Base-by-base conservation (phyloP, 2,113 vertebrate genomes). In the Copsychus sechellarum region DNA sequence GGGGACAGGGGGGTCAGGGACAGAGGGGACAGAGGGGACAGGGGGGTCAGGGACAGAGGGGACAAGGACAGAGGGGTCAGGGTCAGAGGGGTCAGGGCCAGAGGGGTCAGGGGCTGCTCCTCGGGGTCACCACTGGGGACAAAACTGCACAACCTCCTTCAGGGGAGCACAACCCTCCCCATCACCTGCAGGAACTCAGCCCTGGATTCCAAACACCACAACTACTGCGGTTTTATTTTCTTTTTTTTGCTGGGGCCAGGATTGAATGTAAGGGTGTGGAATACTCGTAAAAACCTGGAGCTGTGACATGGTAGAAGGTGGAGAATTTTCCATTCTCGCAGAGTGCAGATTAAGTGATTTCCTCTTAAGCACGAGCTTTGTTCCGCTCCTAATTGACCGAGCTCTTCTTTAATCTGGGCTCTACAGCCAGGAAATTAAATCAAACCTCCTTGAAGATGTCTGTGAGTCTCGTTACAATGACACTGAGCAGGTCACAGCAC, bases 261-360 rank as follows among this genome's bases (percentile, higher is more conserved):
- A 25, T 25, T 50, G 24, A 50, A 25, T 14, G 48, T 21, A 45
- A 20, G 43, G 18, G 19, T 45, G 43, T 45, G 43, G 43, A 45
- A 45, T 45, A 45, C 43, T 45, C 43, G 4, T 45, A 19, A 45
- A 45, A 45, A 45, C 43, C 14, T 34, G 51, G 58, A 73, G 29
- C 61, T 11, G 33, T 29, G 86, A 18, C 40, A 9, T 0, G 18
- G 23, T 9, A 6, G 80, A 73, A 61, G 40, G 51, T 10, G 82
- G 13, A 53, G 80, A 92, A 64, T 86, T 69, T 88, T 93, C 86
- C 45, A 36, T 57, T 40, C 8, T 5, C 22, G 3, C 28, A 22
- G n/a, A 64, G 45, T 3, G n/a, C 58, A 86, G 89, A 91, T 94
- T 53, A 84, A 87, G 56, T 38, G 71, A 81, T 81, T 96, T 94